Base-by-base conservation (phyloP, 1,140 invertebrate species). In the Euwallacea similis region DNA sequence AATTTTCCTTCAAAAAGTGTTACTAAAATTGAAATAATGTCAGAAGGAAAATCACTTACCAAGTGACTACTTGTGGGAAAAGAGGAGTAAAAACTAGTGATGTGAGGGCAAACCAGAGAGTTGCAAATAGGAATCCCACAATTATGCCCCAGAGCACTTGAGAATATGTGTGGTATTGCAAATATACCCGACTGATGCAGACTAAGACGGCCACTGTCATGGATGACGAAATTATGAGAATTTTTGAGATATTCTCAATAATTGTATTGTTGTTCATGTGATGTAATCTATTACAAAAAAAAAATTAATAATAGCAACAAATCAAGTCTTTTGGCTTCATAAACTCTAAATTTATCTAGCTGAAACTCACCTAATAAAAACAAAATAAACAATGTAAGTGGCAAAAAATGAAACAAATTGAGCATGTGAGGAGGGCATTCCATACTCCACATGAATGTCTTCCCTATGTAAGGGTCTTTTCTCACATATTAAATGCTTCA, bases 321-420 rank as follows among this genome's bases (percentile, higher is more conserved):
- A 33, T 42, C 21, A 10, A 42, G 21, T 15, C 6, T 58, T 58
- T 58, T 21, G 21, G 4, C 6, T 6, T 21, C n/a, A 13, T 6
- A 11, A n/a, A 69, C 4, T 33, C 47, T 9, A 46, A 50, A 61
- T 50, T 50, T 50, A 50, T 2, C 1, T 2, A 33, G 7, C 11
- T 42, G 9, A n/a, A 42, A 42, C 44, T 85, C 85, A 95, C 93
- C 94, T 92, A 77, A 95, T 89, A 76, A 92, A 89, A 77, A 95
- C 87, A 85, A 96, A 97, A 81, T 93, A 90, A 75, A 90, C 86
- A 73, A 93, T 87, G 82, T 96, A 97, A 55, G 89, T 87, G 68
- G 92, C 88, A 83, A 96, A 95, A 83, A 96, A 97, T 91, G 93
- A 96, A 84, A 95, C 91, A 82, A 95, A 94, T 83, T 96, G 94